Percentiles rank a stretch among this genome's conserved stretches.
Evolutionary conservation across 2,888 invertebrate genomes (phyloP).

Genomic region (Pterobdella sp.): DNA sequence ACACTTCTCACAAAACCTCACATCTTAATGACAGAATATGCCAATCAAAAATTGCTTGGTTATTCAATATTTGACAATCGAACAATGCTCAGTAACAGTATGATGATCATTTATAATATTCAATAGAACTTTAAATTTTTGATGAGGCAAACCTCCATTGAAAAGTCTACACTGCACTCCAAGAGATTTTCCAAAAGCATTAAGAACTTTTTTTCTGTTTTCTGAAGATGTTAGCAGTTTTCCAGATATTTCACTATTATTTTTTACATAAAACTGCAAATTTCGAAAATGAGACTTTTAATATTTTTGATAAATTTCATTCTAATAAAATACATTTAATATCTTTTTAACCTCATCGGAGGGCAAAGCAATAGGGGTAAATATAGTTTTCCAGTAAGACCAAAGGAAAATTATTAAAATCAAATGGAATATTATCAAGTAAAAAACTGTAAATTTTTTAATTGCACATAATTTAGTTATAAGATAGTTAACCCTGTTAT

Average conservation of each 20-base stretch:
- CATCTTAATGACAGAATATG: slow-evolving; percentile 28
- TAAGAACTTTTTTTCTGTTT: slow-evolving; percentile 22
- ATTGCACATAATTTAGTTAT: background rate
- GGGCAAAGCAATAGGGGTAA: slow-evolving; percentile 71
- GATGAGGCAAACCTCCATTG: slow-evolving; percentile 28
- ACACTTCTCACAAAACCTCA: slow-evolving; percentile 77
- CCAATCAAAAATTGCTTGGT: background rate
- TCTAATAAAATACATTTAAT: too few species aligned
- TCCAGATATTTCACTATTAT: slow-evolving; percentile 5
- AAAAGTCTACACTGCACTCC: slow-evolving; percentile 30
- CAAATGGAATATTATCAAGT: slow-evolving; percentile 79
- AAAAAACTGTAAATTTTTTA: slow-evolving; percentile 57
- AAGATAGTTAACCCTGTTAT: background rate
- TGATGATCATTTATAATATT: too few species aligned
- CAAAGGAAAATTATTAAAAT: slow-evolving; percentile 79
- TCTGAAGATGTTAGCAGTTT: slow-evolving; percentile 1
- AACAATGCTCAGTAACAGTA: too few species aligned
- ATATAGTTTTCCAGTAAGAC: slow-evolving; percentile 92
- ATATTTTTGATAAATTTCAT: too few species aligned
- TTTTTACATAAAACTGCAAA: slow-evolving; percentile 18
- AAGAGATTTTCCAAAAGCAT: slow-evolving; percentile 22
- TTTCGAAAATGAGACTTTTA: too few species aligned
- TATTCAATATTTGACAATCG: background rate
- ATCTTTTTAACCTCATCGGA: slow-evolving; percentile 67
- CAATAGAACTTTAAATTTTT: too few species aligned